These are phyloP conservation scores for Linnaemya tessellans DNA, from an alignment of 2,888 invertebrate species.

Conservation along the genomic window DNA sequence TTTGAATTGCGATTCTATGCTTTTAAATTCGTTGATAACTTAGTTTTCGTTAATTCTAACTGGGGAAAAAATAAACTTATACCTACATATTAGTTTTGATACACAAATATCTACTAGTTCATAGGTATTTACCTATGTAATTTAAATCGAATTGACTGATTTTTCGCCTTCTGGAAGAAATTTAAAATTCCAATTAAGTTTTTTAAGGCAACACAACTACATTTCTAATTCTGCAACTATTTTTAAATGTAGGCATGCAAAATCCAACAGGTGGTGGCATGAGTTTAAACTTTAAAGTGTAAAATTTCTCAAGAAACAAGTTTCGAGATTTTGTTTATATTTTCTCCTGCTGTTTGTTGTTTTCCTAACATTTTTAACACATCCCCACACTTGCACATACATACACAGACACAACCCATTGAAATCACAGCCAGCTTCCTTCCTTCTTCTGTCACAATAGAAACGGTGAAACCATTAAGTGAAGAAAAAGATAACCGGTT, in stretches of 20 bases:
- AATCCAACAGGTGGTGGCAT: conserved; percentile 66
- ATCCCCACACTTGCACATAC: background rate
- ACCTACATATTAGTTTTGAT: too few relatives aligned
- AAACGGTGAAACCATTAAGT: conserved; percentile 8
- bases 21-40: too few relatives aligned
- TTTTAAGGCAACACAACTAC: too few relatives aligned
- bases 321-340: conserved; percentile 51
- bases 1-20: too few relatives aligned
- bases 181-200: background rate
- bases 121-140: too few relatives aligned
- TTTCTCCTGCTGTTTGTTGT: background rate
- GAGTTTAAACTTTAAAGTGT: conserved; percentile 37
- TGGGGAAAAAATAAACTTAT: too few relatives aligned
- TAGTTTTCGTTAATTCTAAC: too few relatives aligned
- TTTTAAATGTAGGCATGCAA: conserved; percentile 1
- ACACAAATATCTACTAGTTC: too few relatives aligned
- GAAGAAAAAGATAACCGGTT: conserved; percentile 45
- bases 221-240: background rate
- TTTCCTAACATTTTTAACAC: conserved; percentile 12
- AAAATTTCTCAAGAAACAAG: conserved; percentile 54
- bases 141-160: too few relatives aligned
- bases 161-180: too few relatives aligned
- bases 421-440: conserved; percentile 48
- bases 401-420: background rate
- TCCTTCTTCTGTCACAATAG: conserved; percentile 3